Evolutionary conservation across 2,797 vertebrate genomes (phyloP).

Genomic region (Cheirogaleus major): DNA sequence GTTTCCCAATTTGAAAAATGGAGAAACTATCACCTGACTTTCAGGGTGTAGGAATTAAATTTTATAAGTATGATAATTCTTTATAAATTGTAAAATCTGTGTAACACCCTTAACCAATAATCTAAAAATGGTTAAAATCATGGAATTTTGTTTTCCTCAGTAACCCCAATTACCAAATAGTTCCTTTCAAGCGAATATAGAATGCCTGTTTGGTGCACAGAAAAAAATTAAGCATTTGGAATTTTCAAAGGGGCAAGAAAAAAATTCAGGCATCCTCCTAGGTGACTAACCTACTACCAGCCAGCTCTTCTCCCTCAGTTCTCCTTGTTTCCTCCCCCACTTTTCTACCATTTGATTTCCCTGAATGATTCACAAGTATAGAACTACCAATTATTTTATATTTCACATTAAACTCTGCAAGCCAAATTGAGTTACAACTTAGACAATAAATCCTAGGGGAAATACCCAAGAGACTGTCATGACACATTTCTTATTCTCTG

Average conservation of each 20-base stretch:
- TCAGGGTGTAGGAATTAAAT: background rate
- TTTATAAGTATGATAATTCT: background rate
- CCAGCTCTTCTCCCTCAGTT: background rate
- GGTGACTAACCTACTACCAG: background rate
- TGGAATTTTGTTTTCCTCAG: background rate
- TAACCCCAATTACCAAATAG: background rate
- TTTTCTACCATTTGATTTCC: background rate
- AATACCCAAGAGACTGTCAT: conserved; percentile 6
- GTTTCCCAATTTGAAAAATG: conserved; percentile 11
- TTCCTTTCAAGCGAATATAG: background rate
- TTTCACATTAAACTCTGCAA: conserved; percentile 43
- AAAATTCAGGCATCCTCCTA: background rate
- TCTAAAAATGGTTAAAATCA: background rate
- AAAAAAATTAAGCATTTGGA: background rate
- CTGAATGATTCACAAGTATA: conserved; percentile 24
- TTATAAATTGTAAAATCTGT: background rate
- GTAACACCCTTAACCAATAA: background rate
- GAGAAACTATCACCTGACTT: background rate
- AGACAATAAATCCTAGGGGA: conserved; percentile 47
- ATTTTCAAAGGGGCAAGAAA: conserved; percentile 23
- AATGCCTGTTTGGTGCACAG: background rate
- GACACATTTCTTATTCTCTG: conserved; percentile 30
- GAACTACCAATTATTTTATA: conserved; percentile 34
- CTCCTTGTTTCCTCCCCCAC: background rate
- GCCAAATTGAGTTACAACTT: conserved; percentile 44